These are phyloP conservation scores for Forbesichthys papilliferus DNA, from an alignment of 2,113 vertebrate genomes.

Conservation along the genomic window DNA sequence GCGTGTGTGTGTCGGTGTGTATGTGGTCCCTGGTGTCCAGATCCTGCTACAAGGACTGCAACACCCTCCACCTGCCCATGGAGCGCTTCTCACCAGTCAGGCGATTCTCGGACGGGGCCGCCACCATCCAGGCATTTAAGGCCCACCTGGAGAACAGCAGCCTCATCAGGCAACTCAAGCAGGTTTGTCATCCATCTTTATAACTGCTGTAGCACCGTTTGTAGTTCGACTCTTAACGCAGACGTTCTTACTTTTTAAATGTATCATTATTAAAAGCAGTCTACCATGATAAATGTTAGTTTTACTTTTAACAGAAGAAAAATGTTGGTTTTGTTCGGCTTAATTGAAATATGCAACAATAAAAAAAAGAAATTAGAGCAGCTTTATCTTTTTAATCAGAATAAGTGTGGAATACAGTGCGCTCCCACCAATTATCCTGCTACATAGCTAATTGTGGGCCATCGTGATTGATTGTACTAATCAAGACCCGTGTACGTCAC, in stretches of 20 bases:
- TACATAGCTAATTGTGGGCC: too few relatives aligned
- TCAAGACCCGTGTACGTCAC: neutral
- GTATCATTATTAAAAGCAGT: too few relatives aligned
- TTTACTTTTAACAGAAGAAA: too few relatives aligned
- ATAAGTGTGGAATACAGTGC: neutral
- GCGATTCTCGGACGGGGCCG: conserved; percentile 94
- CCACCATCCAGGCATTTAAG: conserved; percentile 98
- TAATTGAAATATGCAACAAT: too few relatives aligned
- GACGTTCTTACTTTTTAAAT: too few relatives aligned
- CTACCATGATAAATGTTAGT: too few relatives aligned
- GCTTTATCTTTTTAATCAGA: too few relatives aligned
- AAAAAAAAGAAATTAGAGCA: too few relatives aligned
- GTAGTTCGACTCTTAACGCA: too few relatives aligned
- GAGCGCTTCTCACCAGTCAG: conserved; percentile 98
- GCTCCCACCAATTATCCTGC: too few relatives aligned
- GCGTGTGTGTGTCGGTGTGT: conserved; percentile 30
- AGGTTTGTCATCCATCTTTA: conserved; percentile 76
- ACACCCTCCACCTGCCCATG: conserved; percentile 96
- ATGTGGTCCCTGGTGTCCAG: conserved; percentile 66
- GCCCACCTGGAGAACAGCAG: conserved; percentile 96
- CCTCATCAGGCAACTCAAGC: conserved; percentile 95
- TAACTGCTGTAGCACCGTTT: too few relatives aligned
- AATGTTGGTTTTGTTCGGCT: too few relatives aligned
- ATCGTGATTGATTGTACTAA: neutral
- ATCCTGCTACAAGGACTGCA: conserved; percentile 97